A percentile compares a stretch with the other conserved stretches of the same genome.
phyloP scores from a whole-genome alignment of 2,113 vertebrate genomes.

The Tiliqua scincoides region DNA sequence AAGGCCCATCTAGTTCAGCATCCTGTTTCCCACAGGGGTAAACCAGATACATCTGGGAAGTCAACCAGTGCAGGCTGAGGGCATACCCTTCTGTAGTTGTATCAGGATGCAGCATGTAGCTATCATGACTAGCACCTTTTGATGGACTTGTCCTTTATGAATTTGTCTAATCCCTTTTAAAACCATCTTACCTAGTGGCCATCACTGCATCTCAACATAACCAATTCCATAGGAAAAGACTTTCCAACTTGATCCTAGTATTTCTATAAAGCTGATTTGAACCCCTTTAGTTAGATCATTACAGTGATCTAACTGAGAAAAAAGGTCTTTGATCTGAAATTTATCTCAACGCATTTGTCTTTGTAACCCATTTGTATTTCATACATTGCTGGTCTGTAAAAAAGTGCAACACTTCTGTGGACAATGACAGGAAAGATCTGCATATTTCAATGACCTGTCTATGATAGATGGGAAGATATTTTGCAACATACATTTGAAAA shows the following conservation, averaged over 20 bases:
- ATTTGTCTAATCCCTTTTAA: no score
- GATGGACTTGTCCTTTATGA: no score
- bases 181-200: no score
- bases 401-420: background rate
- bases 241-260: background rate
- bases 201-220: no score
- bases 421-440: conserved; percentile 5
- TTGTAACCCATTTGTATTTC: background rate
- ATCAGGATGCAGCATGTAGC: no score
- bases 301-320: background rate
- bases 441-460: background rate
- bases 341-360: background rate
- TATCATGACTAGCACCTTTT: no score
- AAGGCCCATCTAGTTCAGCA: no score
- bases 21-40: no score
- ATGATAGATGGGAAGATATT: background rate
- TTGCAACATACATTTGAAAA: background rate
- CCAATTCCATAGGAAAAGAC: no score
- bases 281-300: background rate
- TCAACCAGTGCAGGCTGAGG: no score
- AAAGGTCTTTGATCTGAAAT: background rate
- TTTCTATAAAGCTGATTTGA: background rate
- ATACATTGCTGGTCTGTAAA: background rate
- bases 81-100: no score
- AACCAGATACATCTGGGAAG: no score